Evolutionary conservation across 2,888 invertebrate genomes (phyloP).

Genomic region (Cephus nigrinus): DNA sequence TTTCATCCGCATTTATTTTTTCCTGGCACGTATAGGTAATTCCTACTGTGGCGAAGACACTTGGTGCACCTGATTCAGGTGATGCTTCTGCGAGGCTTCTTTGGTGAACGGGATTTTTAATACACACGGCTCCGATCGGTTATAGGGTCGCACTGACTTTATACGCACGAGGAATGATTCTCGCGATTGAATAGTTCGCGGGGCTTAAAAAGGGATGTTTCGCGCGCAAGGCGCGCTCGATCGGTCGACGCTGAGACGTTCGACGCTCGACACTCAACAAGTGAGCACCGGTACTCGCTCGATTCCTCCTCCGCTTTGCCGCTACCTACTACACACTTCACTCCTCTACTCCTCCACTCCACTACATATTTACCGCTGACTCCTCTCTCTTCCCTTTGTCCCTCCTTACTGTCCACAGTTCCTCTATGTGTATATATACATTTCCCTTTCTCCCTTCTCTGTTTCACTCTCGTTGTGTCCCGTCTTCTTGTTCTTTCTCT

Average conservation of each 20-base stretch:
- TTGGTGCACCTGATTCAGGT: neutral
- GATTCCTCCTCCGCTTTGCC: slow-evolving; percentile 34
- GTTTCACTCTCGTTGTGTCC: slow-evolving; percentile 21
- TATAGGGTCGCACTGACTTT: neutral
- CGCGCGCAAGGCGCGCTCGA: slow-evolving; percentile 21
- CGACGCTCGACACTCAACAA: slow-evolving; percentile 63
- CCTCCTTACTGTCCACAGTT: neutral
- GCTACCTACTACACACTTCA: slow-evolving; percentile 2
- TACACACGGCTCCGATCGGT: neutral
- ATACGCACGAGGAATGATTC: neutral
- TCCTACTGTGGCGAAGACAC: neutral
- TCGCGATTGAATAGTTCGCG: neutral
- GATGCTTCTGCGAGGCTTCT: neutral
- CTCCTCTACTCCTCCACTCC: slow-evolving; percentile 10
- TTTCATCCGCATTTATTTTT: neutral
- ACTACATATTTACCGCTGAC: slow-evolving; percentile 29
- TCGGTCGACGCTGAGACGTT: slow-evolving; percentile 43
- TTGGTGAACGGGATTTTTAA: neutral
- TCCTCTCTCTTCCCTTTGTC: slow-evolving; percentile 9
- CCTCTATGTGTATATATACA: neutral
- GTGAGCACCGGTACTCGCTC: slow-evolving; percentile 55
- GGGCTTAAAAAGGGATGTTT: neutral
- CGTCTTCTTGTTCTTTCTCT: neutral
- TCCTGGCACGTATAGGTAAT: neutral
- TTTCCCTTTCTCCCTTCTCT: slow-evolving; percentile 20